Evolutionary conservation across 2,888 invertebrate genomes (phyloP).

Genomic region (Ditula angustiorana): DNA sequence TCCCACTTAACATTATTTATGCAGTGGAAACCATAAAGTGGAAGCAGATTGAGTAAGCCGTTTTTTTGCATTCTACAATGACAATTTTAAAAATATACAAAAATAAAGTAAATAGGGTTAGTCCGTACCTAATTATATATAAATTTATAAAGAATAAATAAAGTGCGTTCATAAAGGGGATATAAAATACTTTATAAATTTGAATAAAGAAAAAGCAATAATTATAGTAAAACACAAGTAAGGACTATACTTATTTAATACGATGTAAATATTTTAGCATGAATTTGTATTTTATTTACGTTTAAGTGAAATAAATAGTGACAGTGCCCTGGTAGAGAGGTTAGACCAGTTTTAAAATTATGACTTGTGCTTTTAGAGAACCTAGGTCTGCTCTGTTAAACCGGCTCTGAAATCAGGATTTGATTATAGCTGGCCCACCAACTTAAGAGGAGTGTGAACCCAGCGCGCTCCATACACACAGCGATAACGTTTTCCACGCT

Average conservation of each 20-base stretch:
- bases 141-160: background rate
- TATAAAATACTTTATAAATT: background rate
- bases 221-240: slow-evolving; percentile 56
- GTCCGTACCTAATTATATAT: background rate
- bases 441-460: background rate
- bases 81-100: background rate
- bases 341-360: slow-evolving; percentile 66
- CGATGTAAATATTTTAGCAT: slow-evolving; percentile 73
- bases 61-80: background rate
- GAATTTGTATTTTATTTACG: slow-evolving; percentile 67
- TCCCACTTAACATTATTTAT: too few relatives aligned
- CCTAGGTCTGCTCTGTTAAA: slow-evolving; percentile 21
- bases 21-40: too few relatives aligned
- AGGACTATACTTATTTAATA: slow-evolving; percentile 53
- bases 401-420: background rate
- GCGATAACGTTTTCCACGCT: too few relatives aligned
- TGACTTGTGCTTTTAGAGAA: slow-evolving; percentile 49
- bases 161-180: background rate
- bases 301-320: slow-evolving; percentile 54
- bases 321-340: slow-evolving; percentile 61
- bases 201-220: slow-evolving; percentile 55
- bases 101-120: background rate
- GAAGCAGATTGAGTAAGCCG: too few relatives aligned
- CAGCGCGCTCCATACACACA: too few relatives aligned
- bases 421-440: background rate